These are phyloP conservation scores for Microcebus lehilahytsara DNA, from an alignment of 2,113 vertebrate species.

Conservation along the genomic window DNA sequence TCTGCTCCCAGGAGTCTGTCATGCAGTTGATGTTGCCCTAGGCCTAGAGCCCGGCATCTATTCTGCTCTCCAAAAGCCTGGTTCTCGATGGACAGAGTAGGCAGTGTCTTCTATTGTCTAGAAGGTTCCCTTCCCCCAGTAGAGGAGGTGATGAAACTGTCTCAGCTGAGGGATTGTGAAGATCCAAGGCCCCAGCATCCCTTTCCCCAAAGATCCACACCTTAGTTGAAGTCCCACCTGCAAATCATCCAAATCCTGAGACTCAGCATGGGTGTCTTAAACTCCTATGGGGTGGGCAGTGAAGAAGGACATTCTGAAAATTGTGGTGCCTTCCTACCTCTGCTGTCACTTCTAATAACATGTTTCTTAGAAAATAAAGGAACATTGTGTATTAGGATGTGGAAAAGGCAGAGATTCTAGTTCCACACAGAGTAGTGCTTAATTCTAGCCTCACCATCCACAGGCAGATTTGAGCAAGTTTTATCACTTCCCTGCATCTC, in stretches of 20 bases:
- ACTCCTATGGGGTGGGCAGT: neutral
- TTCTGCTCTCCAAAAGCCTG: neutral
- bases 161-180: neutral
- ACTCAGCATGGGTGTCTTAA: neutral
- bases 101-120: neutral
- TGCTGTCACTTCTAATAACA: neutral
- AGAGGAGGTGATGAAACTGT: neutral
- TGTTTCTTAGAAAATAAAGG: neutral
- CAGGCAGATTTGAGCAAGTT: neutral
- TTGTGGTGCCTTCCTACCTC: neutral
- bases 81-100: neutral
- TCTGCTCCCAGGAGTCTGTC: neutral
- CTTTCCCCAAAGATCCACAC: neutral
- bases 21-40: neutral
- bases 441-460: neutral
- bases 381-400: neutral
- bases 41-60: neutral
- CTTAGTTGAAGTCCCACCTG: neutral
- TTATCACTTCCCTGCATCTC: neutral
- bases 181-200: neutral
- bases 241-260: neutral
- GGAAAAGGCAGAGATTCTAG: neutral
- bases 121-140: neutral
- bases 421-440: neutral
- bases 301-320: neutral